These are phyloP conservation scores for Sphyrna mokarran DNA, from an alignment of 2,113 vertebrate genomes.

Conservation along the genomic window DNA sequence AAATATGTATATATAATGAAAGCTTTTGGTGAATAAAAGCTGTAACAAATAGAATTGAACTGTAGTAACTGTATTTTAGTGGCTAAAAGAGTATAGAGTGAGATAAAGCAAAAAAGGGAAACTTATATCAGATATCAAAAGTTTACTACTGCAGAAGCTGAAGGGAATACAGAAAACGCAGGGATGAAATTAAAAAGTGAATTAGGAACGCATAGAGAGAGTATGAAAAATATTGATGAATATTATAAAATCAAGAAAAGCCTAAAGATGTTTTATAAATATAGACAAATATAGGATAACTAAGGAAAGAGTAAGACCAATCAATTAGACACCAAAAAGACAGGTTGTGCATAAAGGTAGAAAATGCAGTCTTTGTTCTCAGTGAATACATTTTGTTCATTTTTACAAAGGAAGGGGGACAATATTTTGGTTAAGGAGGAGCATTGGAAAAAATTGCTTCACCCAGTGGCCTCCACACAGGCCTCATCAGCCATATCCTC, in stretches of 20 bases:
- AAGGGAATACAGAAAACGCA: neutral
- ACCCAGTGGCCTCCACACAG: no score
- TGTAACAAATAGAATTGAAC: no score
- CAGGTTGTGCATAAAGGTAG: neutral
- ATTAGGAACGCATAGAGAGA: neutral
- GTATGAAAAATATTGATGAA: neutral
- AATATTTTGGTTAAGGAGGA: neutral
- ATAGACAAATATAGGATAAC: no score
- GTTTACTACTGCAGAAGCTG: neutral
- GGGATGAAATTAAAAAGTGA: neutral
- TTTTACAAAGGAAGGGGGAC: neutral
- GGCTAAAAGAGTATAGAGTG: no score
- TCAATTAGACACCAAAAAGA: no score
- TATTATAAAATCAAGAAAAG: neutral
- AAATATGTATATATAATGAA: no score
- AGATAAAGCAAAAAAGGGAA: neutral
- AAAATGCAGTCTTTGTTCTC: neutral
- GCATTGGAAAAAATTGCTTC: neutral
- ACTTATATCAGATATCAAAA: neutral
- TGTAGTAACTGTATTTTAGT: no score
- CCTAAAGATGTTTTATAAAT: neutral
- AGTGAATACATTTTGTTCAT: neutral
- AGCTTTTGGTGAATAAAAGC: no score
- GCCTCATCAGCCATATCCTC: no score
- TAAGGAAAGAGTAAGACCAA: no score